Conservation (phyloP, 2,797 vertebrate species). For the Chiloscyllium punctatum region DNA sequence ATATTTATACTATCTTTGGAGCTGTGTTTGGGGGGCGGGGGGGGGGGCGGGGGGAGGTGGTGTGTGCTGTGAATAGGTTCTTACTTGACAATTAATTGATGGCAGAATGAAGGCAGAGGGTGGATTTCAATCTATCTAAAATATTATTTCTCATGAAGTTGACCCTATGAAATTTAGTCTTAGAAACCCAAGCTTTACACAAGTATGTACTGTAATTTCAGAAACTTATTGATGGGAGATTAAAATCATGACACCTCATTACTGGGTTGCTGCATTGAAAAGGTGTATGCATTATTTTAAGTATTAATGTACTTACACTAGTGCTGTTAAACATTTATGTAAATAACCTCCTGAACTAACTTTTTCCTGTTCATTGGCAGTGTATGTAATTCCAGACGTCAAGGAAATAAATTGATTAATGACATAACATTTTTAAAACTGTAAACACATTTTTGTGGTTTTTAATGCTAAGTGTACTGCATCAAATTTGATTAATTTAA, state of each 20-base stretch:
- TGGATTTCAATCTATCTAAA: too few species aligned
- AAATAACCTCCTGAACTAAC: background rate
- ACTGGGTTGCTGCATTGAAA: background rate
- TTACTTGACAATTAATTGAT: too few species aligned
- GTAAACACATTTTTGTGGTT: background rate
- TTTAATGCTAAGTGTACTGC: background rate
- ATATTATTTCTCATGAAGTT: too few species aligned
- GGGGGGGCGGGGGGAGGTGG: too few species aligned
- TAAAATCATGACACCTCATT: background rate
- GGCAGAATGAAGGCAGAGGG: too few species aligned
- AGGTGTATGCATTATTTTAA: background rate
- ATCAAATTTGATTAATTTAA: background rate
- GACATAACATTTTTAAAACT: background rate
- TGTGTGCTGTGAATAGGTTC: too few species aligned
- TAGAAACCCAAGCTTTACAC: too few species aligned
- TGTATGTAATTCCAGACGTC: conserved; percentile 1
- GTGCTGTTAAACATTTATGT: background rate
- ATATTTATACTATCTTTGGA: too few species aligned
- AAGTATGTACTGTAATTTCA: background rate
- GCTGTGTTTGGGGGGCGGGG: too few species aligned
- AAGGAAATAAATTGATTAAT: conserved; percentile 25
- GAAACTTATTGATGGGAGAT: background rate
- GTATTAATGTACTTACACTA: background rate
- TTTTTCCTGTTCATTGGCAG: background rate
- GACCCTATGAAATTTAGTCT: too few species aligned